Base-by-base conservation (phyloP, 1,140 invertebrate species). In the Eumeta japonica region DNA sequence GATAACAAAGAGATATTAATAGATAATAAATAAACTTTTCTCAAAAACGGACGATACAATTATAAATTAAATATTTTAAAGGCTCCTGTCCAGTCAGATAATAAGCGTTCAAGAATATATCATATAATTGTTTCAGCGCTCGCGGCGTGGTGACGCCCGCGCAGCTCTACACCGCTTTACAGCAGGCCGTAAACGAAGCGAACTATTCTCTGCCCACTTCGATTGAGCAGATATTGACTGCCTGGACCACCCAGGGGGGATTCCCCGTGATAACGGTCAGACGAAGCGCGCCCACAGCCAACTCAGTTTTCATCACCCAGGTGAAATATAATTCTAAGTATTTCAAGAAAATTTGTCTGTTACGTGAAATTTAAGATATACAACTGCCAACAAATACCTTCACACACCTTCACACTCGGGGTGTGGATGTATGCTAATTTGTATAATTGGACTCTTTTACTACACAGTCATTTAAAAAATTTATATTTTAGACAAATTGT, bases 241-340 rank as follows among this genome's bases (percentile, higher is more conserved):
- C 81, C 0, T 90, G 87, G 86, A 83, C 82, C 1, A 64, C 81
- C 27, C 84, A 88, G 55, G 81, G 81, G 27, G 81, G 81, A 2
- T 88, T 83, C 63, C 86, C 87, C 1, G 47, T 66, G 3, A 13
- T 73, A 1, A 78, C 60, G 51, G 58, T 79, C 2, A 55, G 53
- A 3, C 43, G 55, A 14, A 41, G 50, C 4, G 19, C 46, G 2
- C 34, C 48, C 0, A 28, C 4, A 0, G 51, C 67, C 1, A 13
- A 57, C 1, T 57, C 71, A 0, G 14, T 73, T 5, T 55, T 45
- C n/a, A 27, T 58, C n/a, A 29, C 38, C 17, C 58, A 61, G 46
- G 58, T 61, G 45, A 30, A 10, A 30, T 30, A 9, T 30, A 30
- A 10, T 7, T 24, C 20, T 24, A 24, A 24, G 20, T 24, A 7